Evolutionary conservation across 2,113 vertebrate species (phyloP).

Genomic region (Mormoops blainvillei): DNA sequence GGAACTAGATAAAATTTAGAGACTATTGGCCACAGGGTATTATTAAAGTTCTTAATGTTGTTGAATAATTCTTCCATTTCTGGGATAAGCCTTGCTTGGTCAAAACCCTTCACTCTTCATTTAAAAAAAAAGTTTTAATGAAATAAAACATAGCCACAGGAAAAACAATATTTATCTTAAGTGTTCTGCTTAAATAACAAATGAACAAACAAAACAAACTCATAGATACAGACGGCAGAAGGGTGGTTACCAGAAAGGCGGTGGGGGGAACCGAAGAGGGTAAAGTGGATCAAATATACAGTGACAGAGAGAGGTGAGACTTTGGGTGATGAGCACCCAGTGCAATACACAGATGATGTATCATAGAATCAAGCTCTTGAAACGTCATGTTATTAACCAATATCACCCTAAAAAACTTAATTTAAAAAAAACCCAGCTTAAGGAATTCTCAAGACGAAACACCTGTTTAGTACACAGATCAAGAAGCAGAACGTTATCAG

Average conservation of each 20-base stretch:
- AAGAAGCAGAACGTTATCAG: background rate
- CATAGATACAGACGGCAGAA: background rate
- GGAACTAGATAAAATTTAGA: background rate
- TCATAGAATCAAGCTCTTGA: background rate
- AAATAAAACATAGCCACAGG: background rate
- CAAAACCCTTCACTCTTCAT: background rate
- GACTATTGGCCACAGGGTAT: background rate
- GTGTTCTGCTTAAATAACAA: background rate
- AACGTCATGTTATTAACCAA: background rate
- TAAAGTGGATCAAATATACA: background rate
- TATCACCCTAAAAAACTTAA: background rate
- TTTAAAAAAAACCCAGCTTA: background rate
- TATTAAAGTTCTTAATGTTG: background rate
- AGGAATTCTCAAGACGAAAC: background rate
- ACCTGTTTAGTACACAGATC: background rate
- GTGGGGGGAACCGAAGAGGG: background rate
- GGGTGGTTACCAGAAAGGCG: background rate
- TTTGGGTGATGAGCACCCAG: background rate
- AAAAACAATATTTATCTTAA: background rate
- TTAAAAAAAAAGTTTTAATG: background rate
- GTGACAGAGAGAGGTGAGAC: background rate
- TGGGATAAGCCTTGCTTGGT: background rate
- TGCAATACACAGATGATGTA: background rate
- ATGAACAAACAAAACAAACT: background rate
- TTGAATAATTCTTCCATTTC: background rate